Evolutionary conservation across 92 coral and sea anemone genomes (phyloP).

Genomic region (Zoanthus gigantus): DNA sequence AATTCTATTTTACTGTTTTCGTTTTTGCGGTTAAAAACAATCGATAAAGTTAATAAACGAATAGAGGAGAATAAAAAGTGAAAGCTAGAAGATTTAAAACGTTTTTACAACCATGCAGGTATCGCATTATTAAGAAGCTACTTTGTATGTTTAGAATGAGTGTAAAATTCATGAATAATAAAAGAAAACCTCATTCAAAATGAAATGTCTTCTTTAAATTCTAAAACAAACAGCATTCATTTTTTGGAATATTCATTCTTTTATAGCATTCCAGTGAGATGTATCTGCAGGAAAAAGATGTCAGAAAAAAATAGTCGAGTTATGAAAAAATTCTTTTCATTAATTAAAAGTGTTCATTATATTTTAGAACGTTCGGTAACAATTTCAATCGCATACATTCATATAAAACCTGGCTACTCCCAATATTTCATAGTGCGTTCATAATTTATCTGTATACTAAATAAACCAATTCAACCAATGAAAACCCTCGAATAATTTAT

Average conservation of each 20-base stretch:
- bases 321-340: background rate
- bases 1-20: background rate
- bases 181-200: background rate
- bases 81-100: background rate
- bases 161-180: background rate
- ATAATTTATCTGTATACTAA: background rate
- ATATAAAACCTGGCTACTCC: background rate
- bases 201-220: background rate
- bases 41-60: background rate
- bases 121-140: background rate
- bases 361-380: background rate
- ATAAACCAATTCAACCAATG: background rate
- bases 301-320: background rate
- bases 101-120: background rate
- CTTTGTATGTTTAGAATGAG: background rate
- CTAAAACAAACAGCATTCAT: background rate
- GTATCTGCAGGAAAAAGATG: background rate
- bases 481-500: background rate
- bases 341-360: background rate
- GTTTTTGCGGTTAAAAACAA: background rate
- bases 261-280: background rate
- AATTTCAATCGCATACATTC: background rate
- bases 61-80: background rate
- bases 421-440: background rate
- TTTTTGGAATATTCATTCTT: background rate